Base-by-base conservation (phyloP, 2,888 invertebrate species). In the Drosophila colorata region DNA sequence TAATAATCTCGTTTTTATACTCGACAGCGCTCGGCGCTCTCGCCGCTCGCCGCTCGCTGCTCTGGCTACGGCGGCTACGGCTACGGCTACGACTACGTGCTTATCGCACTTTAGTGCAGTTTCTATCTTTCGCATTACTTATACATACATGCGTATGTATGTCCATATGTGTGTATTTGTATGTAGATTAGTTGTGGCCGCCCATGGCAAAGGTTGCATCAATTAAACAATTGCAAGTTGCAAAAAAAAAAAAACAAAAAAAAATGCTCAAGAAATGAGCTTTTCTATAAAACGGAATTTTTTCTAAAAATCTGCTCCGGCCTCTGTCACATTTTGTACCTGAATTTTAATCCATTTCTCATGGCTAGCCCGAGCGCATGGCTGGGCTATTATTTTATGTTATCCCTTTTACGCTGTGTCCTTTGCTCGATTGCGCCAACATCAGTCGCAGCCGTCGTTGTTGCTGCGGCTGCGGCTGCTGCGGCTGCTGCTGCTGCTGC, bases 1-100 rank as follows among this genome's bases (percentile, higher is more conserved):
- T 83, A 83, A 83, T 83, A 83, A 83, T 83, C 87, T 83, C 85
- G 87, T 83, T 81, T 86, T 81, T 83, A 73, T 77, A 78, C 86
- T 69, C 71, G 41, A 23, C 43, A 53, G 43, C 33, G 33, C 33
- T 33, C 63, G 52, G 31, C 55, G 59, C 69, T 60, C 51, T 53
- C n/a, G n/a, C n/a, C n/a, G n/a, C 66, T 28, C 33, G 31, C 25
- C 25, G 56, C 58, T 49, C 46, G 37, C 18, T 46, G 16, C 44
- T 38, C 52, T 23, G 16, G 31, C 66, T 47, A 43, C 35, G 69
- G 53, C n/a, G n/a, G n/a, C n/a, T n/a, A n/a, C n/a, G n/a, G 16
- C 44, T 38, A 47, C 18, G 16, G 31, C 66, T 47, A 43, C 35
- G 69, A 52, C 76, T 87, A 84, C 83, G 83, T 87, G 87, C 87